Evolutionary conservation across 2,113 vertebrate species (phyloP), one percentile per base, ranked within the genome.

Genomic region (Lasiurus cinereus): DNA sequence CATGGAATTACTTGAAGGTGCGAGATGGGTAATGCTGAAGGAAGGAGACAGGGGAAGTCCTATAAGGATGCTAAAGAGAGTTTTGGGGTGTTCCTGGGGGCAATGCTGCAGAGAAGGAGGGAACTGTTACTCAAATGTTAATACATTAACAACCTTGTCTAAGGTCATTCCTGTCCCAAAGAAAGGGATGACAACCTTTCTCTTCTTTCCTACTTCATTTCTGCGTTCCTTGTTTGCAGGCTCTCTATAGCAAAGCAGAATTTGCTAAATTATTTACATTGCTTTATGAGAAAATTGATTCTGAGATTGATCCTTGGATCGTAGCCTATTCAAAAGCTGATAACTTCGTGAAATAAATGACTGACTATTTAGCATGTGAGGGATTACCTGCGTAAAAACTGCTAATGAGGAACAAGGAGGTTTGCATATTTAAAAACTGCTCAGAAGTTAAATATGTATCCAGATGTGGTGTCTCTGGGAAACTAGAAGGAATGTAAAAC

Each of bases 231-330:
- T 69, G 4, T 36, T 86, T 27, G 8, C 10, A 69, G 48, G 24
- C 11, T 83, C 52, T 56, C 80, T 24, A 62, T 0, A 72, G 18
- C 11, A 94, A 90, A 92, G 29, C 8, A 90, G n/a, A 90, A 13
- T 43, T 93, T 84, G 59, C 43, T 90, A 59, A 88, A 76, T 74
- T 79, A 59, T 50, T 93, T 76, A 83, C 4, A 43, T 43, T 78
- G 9, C 76, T 94, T 90, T 48, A 72, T 80, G 66, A 88, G 46
- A 84, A 83, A 92, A 80, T 78, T 80, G 21, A 54, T 85, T 92
- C 39, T 59, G n/a, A 21, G 54, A 21, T 84, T 16, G 52, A 48
- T 56, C 36, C 66, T n/a, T 77, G 84, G 54, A n/a, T 78, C 46
- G 59, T 21, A 91, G 82, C 7, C 43, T 31, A 33, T 46, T 56